Conservation (phyloP, 2,113 vertebrate species). For the Engraulis encrasicolus region DNA sequence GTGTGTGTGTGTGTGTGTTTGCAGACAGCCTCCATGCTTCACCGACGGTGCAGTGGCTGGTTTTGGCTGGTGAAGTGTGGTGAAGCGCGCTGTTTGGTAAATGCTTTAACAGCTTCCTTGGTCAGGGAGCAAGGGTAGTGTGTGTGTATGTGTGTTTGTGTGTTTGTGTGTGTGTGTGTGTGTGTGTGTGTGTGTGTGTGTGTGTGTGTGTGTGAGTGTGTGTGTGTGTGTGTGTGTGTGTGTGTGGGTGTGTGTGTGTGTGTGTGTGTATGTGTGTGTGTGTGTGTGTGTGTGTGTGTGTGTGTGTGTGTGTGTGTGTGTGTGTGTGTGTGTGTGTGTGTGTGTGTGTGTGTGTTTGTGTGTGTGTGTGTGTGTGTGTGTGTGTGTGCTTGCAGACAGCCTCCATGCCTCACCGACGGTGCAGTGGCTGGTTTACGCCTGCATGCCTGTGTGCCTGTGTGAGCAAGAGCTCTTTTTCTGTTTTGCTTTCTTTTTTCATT, state of each 20-base stretch:
- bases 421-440: too few species aligned
- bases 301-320: neutral
- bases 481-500: too few species aligned
- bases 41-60: neutral
- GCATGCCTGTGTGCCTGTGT: too few species aligned
- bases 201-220: neutral
- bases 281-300: neutral
- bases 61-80: neutral
- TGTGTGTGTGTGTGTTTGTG: slow-evolving; percentile 21
- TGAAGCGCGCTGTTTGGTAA: neutral
- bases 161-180: neutral
- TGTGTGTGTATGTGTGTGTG: neutral
- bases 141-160: neutral
- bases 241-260: neutral
- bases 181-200: neutral
- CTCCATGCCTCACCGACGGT: too few species aligned
- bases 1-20: neutral
- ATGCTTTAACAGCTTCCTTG: neutral
- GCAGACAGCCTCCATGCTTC: neutral
- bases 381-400: neutral
- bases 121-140: too few species aligned
- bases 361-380: slow-evolving; percentile 26
- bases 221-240: neutral
- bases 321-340: neutral
- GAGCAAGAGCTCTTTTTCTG: too few species aligned